Percentiles rank a stretch among this genome's conserved stretches.
phyloP scores from a whole-genome alignment of 1,140 invertebrate genomes.

The Heliconius hewitsoni region DNA sequence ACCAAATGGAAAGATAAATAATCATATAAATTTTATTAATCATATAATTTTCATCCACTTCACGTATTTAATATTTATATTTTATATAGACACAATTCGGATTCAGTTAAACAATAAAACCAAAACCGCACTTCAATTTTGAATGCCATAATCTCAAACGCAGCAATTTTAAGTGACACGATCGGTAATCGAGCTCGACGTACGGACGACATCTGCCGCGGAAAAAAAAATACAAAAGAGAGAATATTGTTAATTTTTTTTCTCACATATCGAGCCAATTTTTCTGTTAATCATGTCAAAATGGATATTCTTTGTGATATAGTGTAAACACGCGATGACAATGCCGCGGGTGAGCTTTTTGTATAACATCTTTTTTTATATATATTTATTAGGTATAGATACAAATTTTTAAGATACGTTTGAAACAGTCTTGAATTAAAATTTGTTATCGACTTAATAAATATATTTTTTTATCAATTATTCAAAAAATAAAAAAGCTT shows the following conservation, averaged over 20 bases:
- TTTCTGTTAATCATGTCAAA: conserved; percentile 73
- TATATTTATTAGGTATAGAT: no score
- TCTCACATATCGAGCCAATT: conserved; percentile 57
- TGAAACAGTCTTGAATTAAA: not conserved
- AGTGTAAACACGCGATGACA: conserved; percentile 67
- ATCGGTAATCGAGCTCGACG: conserved; percentile 42
- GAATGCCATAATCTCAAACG: conserved; percentile 41
- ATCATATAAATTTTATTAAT: no score
- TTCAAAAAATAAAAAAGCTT: no score
- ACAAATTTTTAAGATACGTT: not conserved
- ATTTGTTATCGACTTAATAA: no score
- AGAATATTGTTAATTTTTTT: conserved; percentile 41
- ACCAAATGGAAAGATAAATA: no score
- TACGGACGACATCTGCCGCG: conserved; percentile 44
- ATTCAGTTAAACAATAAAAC: conserved; percentile 6
- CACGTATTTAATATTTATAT: not conserved
- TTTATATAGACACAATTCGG: not conserved
- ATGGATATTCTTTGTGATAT: conserved; percentile 50
- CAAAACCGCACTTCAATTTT: conserved; percentile 16
- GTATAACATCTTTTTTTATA: not conserved
- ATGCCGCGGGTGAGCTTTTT: conserved; percentile 37
- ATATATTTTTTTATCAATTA: no score
- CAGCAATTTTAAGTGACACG: conserved; percentile 42
- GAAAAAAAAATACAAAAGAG: conserved; percentile 39
- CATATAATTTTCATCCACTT: no score